These are phyloP conservation scores for Brachylomia viminalis DNA, from an alignment of 2,888 invertebrate species.

Conservation along the genomic window DNA sequence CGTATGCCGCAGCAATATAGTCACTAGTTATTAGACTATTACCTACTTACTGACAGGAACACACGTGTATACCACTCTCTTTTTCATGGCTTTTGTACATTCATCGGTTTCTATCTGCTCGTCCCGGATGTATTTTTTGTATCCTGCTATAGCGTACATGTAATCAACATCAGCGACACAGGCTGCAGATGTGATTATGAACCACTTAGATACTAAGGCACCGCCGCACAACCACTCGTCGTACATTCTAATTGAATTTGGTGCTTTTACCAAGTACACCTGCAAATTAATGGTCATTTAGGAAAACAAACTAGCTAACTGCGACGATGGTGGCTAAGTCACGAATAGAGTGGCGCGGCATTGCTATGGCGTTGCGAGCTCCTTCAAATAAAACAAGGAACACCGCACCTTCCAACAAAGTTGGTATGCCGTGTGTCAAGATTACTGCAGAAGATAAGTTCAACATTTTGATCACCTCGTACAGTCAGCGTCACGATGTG, in stretches of 20 bases:
- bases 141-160: constrained; percentile 74
- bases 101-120: constrained; percentile 58
- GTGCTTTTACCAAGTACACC: constrained; percentile 70
- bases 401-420: not conserved
- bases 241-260: constrained; percentile 56
- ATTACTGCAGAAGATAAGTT: not conserved
- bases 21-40: not conserved
- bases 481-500: no score
- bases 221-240: constrained; percentile 75
- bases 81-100: constrained; percentile 73
- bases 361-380: not conserved
- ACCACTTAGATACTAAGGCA: constrained; percentile 63
- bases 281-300: constrained; percentile 30
- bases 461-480: not conserved
- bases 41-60: constrained; percentile 49
- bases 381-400: not conserved
- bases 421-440: not conserved
- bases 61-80: constrained; percentile 65
- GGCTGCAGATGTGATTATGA: constrained; percentile 72
- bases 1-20: not conserved
- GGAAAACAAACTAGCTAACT: not conserved
- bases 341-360: not conserved
- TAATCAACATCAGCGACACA: constrained; percentile 71
- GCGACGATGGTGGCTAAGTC: no score
- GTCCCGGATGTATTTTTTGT: constrained; percentile 68